Evolutionary conservation across 2,797 vertebrate genomes (phyloP).

Genomic region (Centroberyx gerrardi): DNA sequence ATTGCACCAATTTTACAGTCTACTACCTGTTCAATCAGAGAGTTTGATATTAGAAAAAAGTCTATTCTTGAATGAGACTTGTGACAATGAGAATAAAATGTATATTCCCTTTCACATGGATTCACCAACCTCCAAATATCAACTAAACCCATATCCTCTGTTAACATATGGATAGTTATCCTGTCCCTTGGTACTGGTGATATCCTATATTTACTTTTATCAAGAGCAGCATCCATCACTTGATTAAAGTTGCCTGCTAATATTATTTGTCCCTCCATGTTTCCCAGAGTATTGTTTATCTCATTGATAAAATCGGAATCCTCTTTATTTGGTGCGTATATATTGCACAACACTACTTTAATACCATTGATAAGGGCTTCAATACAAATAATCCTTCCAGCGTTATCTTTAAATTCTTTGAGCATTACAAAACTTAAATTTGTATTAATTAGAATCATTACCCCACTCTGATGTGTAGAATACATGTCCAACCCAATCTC

Average conservation of each 20-base stretch:
- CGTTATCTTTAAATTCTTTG: too few relatives aligned
- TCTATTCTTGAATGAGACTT: not conserved
- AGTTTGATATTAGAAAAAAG: not conserved
- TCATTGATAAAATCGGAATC: constrained; percentile 25
- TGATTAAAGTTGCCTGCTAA: not conserved
- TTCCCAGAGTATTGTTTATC: not conserved
- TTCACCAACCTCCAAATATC: constrained; percentile 25
- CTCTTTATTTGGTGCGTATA: constrained; percentile 17
- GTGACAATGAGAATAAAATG: constrained; percentile 21
- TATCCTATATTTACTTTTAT: constrained; percentile 13
- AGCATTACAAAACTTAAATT: too few relatives aligned
- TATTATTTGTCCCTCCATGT: not conserved
- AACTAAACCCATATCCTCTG: constrained; percentile 3
- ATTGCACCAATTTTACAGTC: not conserved
- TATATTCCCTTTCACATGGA: constrained; percentile 19
- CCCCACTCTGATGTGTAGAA: too few relatives aligned
- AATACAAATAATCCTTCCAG: not conserved
- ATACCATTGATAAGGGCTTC: not conserved
- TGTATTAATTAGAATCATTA: too few relatives aligned
- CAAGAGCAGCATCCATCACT: constrained; percentile 13
- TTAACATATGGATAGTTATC: constrained; percentile 17
- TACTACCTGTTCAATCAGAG: not conserved
- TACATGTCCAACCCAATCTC: too few relatives aligned
- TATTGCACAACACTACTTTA: constrained; percentile 4
- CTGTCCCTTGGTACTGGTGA: constrained; percentile 7